Base-by-base conservation (phyloP, 2,888 invertebrate genomes). In the Epistrophella euchroma region DNA sequence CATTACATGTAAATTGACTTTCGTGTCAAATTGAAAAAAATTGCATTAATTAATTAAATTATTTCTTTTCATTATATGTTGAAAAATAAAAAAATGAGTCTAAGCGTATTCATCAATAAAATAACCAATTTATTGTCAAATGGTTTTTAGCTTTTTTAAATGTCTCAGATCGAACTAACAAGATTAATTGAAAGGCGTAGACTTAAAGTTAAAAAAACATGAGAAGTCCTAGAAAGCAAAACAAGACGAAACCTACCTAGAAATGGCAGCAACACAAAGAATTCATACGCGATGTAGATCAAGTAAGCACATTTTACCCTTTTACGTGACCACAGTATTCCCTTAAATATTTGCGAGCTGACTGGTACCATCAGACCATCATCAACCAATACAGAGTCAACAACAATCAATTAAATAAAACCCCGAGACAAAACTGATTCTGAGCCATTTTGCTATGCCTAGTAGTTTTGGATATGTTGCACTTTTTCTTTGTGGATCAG, bases 271-370 rank as follows among this genome's bases (percentile, higher is more conserved):
- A 66, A 32, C 17, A 66, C 13, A 25, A 37, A 37, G 45, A 6
- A 43, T 19, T 32, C 17, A 47, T 11, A 13, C 13, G 11, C 66
- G 19, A 66, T 47, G 9, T 47, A 64, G 56, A 45, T 15, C 40
- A 58, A 43, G 22, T 72, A 32, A 56, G 43, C 25, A 45, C 58
- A 56, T 55, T 75, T 28, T 75, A 55, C 52, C 13, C 45, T 37
- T 13, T 50, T 73, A 78, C 78, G 83, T 78, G 83, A 62, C 50
- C 60, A 83, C 68, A 62, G 22, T 47, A 66, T 78, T 56, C 43
- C 68, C 68, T 70, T 72, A 60, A 76, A 82, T 60, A 43, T 28
- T 15, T 66, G 66, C 72, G 15, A 25, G 4, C 52, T 52, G 28
- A 28, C 22, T 64, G 76, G 72, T 76, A 58, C 66, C 71, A 52